Evolutionary conservation across 1,140 invertebrate genomes (phyloP).

Genomic region (Metopolophium dirhodum): DNA sequence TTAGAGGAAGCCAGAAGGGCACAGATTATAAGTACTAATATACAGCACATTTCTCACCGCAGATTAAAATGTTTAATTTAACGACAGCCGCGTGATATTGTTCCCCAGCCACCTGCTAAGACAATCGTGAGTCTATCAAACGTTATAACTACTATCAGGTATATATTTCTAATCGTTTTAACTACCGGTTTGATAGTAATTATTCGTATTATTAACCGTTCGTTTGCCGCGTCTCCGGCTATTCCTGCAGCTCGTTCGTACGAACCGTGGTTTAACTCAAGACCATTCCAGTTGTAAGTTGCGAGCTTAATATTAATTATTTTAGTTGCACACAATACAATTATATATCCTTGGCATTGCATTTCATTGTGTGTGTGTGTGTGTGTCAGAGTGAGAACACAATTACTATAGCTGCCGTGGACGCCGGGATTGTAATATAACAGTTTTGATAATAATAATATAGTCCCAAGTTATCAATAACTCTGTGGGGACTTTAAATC

Average conservation of each 20-base stretch:
- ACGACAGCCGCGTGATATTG: background rate
- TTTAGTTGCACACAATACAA: conserved; percentile 7
- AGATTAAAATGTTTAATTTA: background rate
- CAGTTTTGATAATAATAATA: conserved; percentile 13
- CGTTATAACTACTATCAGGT: background rate
- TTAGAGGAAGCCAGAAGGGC: too few species aligned
- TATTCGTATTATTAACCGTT: background rate
- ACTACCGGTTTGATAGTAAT: background rate
- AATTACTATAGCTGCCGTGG: background rate
- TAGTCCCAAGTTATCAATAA: background rate
- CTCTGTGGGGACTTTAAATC: background rate
- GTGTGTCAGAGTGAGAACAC: background rate
- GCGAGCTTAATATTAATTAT: conserved; percentile 1
- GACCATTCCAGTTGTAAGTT: background rate
- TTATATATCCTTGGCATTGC: background rate
- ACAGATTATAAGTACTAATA: background rate
- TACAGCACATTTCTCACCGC: background rate
- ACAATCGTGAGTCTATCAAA: background rate
- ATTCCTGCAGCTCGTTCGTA: background rate
- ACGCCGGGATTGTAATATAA: background rate
- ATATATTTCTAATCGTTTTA: background rate
- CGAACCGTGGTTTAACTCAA: background rate
- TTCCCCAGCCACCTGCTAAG: background rate
- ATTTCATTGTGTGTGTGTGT: background rate
- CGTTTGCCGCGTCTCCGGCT: background rate